These are phyloP conservation scores for Clarias magur DNA, from an alignment of 2,113 vertebrate species.

Conservation along the genomic window DNA sequence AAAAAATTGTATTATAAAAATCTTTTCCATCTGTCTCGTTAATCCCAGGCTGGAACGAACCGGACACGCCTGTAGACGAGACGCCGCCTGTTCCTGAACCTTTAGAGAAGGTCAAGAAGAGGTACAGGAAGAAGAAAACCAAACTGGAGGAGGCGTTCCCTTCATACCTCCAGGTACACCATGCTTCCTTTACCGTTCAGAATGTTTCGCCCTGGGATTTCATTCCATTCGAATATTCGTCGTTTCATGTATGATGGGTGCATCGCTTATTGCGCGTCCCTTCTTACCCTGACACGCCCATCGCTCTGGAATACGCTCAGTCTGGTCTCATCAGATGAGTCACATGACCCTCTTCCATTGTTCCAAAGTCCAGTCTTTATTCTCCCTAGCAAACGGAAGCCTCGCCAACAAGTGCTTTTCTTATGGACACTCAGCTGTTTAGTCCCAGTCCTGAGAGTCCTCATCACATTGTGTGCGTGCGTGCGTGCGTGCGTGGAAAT, in stretches of 20 bases:
- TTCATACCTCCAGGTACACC: constrained; percentile 87
- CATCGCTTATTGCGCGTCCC: too few relatives aligned
- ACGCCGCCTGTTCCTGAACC: constrained; percentile 71
- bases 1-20: background rate
- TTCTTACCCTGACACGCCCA: too few relatives aligned
- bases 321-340: too few relatives aligned
- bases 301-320: too few relatives aligned
- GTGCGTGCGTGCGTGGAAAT: too few relatives aligned
- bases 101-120: constrained; percentile 92
- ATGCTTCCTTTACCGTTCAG: background rate
- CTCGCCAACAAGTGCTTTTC: too few relatives aligned
- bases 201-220: background rate
- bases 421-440: too few relatives aligned
- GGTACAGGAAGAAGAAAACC: constrained; percentile 96
- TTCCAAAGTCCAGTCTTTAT: too few relatives aligned
- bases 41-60: constrained; percentile 74
- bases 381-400: too few relatives aligned
- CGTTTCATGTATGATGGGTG: background rate
- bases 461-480: too few relatives aligned
- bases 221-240: background rate
- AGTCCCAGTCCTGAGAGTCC: too few relatives aligned
- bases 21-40: background rate
- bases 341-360: too few relatives aligned
- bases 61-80: constrained; percentile 79
- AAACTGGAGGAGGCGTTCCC: constrained; percentile 95